These are phyloP conservation scores for Menidia menidia DNA, from an alignment of 2,797 vertebrate species.

Conservation along the genomic window DNA sequence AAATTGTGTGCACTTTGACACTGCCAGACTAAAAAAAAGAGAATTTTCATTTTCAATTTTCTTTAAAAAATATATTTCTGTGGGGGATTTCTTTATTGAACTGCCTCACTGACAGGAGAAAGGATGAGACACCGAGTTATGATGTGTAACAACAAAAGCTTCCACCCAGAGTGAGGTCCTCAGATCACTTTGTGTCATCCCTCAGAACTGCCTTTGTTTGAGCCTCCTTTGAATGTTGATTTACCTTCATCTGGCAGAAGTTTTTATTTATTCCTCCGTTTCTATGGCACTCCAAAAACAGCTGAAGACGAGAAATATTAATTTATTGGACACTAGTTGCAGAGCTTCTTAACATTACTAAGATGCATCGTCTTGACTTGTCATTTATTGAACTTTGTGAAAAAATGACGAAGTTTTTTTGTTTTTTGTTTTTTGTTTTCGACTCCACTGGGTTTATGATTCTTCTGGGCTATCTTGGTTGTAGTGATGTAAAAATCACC, in stretches of 20 bases:
- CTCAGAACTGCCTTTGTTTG: slow-evolving; percentile 1
- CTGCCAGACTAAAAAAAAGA: background rate
- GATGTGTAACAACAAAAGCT: slow-evolving; percentile 13
- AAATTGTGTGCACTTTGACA: background rate
- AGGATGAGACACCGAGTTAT: background rate
- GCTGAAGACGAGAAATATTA: background rate
- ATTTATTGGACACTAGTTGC: background rate
- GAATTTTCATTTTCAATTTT: background rate
- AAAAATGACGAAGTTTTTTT: background rate
- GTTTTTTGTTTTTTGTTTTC: background rate
- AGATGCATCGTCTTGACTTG: background rate
- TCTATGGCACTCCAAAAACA: background rate
- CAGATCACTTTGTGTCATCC: background rate
- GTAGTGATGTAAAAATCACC: background rate
- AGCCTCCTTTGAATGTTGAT: background rate
- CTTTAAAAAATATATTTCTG: background rate
- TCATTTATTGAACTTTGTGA: background rate
- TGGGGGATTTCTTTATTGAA: slow-evolving; percentile 3
- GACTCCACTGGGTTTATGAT: background rate
- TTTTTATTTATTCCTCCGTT: background rate
- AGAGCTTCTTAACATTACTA: background rate
- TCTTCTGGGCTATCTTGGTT: background rate
- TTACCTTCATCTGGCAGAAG: background rate
- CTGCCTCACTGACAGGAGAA: slow-evolving; percentile 6
- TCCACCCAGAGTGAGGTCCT: background rate